Percentiles rank a stretch among this genome's conserved stretches.
These are phyloP conservation scores for Agrotis puta DNA, from an alignment of 2,888 invertebrate genomes.

Conservation along the genomic window DNA sequence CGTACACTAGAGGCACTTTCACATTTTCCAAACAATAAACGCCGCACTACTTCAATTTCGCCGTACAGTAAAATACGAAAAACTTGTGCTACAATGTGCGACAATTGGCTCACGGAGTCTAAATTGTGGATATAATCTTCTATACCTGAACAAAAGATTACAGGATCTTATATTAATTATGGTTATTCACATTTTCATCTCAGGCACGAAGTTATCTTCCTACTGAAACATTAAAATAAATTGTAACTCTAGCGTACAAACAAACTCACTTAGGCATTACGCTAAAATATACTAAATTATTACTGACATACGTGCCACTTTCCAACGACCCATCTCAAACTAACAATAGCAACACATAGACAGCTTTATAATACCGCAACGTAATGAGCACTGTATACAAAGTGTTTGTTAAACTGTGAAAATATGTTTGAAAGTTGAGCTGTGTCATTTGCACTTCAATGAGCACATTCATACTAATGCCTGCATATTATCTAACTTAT, in stretches of 20 bases:
- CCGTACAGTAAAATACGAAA: too few species aligned
- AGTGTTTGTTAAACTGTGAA: constrained; percentile 24
- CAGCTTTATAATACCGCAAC: constrained; percentile 30
- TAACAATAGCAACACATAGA: constrained; percentile 10
- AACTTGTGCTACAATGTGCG: too few species aligned
- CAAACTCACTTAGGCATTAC: not conserved
- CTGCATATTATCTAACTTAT: constrained; percentile 21
- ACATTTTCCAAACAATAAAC: too few species aligned
- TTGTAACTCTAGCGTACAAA: not conserved
- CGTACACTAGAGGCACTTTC: too few species aligned
- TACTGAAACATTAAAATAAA: not conserved
- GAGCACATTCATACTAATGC: constrained; percentile 24
- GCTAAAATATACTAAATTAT: constrained; percentile 27
- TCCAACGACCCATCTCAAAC: constrained; percentile 8
- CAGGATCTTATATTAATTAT: not conserved
- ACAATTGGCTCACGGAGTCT: too few species aligned
- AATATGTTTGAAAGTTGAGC: constrained; percentile 37
- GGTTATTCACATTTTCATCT: not conserved
- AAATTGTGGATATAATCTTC: too few species aligned
- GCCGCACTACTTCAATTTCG: too few species aligned
- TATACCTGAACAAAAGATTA: not conserved
- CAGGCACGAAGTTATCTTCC: not conserved
- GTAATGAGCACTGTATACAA: constrained; percentile 30
- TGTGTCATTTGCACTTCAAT: constrained; percentile 30
- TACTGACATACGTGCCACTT: constrained; percentile 7